Conservation (phyloP, 1,140 invertebrate species). For the Mylabris phalerata region DNA sequence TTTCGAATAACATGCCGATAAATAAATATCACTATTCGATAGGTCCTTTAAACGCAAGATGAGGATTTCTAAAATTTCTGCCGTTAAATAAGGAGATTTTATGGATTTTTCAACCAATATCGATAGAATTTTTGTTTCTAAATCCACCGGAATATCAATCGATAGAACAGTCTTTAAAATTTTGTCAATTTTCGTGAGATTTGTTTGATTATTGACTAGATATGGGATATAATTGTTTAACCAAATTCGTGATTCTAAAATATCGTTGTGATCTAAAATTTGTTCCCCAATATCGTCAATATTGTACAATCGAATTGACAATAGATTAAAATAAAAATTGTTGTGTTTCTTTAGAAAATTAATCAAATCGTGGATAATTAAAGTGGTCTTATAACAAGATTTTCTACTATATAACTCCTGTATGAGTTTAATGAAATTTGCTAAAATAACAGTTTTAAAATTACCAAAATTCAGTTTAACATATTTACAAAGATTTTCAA, state of each 20-base stretch:
- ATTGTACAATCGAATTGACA: neutral
- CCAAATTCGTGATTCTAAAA: conserved; percentile 19
- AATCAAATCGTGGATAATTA: neutral
- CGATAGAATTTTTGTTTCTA: conserved; percentile 23
- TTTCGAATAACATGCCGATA: conserved; percentile 23
- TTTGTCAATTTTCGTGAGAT: neutral
- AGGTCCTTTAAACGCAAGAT: conserved; percentile 6
- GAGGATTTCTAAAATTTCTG: conserved; percentile 8
- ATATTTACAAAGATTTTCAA: conserved; percentile 13
- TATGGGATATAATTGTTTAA: conserved; percentile 23
- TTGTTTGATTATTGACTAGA: conserved; percentile 1
- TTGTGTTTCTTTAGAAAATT: conserved; percentile 2
- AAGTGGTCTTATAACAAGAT: no score
- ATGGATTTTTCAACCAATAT: conserved; percentile 15
- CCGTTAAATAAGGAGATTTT: conserved; percentile 3
- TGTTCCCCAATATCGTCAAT: neutral
- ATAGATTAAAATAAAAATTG: conserved; percentile 12
- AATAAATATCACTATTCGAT: conserved; percentile 9
- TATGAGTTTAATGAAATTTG: conserved; percentile 19
- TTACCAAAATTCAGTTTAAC: conserved; percentile 13
- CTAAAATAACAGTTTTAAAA: conserved; percentile 16
- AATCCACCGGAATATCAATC: conserved; percentile 8
- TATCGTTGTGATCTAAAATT: neutral
- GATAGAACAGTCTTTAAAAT: conserved; percentile 10
- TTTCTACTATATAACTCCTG: conserved; percentile 23